Percentiles rank a stretch among this genome's conserved stretches.
Evolutionary conservation across 1,140 invertebrate species (phyloP).

Genomic region (Meloidogyne chitwoodi): DNA sequence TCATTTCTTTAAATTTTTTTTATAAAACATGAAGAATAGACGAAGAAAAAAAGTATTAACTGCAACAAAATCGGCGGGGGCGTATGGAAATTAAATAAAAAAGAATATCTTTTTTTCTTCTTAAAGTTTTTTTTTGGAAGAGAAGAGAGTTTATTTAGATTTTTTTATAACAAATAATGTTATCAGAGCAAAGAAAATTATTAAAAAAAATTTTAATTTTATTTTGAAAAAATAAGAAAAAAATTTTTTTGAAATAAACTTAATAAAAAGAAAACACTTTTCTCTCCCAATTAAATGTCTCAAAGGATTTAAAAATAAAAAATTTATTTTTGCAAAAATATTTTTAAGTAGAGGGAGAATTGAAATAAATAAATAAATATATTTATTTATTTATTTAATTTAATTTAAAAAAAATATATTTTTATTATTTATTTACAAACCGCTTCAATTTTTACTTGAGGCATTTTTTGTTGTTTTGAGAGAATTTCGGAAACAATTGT

Average conservation of each 20-base stretch:
- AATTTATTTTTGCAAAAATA: too few relatives aligned
- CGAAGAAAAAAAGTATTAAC: too few relatives aligned
- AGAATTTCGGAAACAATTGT: slow-evolving; percentile 18
- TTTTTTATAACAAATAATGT: too few relatives aligned
- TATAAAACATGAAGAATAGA: too few relatives aligned
- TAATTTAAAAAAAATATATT: too few relatives aligned
- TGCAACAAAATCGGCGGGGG: neutral
- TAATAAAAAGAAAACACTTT: neutral
- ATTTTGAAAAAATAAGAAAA: too few relatives aligned
- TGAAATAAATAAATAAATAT: too few relatives aligned
- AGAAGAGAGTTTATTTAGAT: neutral
- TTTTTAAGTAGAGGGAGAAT: too few relatives aligned
- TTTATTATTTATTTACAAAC: neutral
- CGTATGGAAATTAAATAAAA: neutral
- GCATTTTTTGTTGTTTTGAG: neutral
- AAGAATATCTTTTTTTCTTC: neutral
- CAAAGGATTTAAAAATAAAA: neutral
- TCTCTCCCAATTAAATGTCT: neutral
- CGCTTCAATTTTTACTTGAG: neutral
- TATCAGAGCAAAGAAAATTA: too few relatives aligned
- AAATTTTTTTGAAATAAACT: too few relatives aligned
- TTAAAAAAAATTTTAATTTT: too few relatives aligned
- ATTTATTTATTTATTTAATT: too few relatives aligned
- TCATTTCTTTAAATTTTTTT: neutral
- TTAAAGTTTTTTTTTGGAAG: neutral